Base-by-base conservation (phyloP, 2,888 invertebrate species). In the Cyrtodaria siliqua region DNA sequence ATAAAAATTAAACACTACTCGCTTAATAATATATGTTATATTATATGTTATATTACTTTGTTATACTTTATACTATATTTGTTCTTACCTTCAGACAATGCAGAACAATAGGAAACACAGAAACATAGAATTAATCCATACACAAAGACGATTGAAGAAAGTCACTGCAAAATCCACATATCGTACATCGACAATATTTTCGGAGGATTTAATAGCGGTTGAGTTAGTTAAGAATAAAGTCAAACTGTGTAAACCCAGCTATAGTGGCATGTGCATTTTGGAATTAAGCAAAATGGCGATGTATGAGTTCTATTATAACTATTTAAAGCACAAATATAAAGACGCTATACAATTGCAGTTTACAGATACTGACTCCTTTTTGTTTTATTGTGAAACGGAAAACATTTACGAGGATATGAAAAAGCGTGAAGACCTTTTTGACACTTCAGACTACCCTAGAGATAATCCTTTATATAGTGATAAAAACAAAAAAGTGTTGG, bases 281-380 rank as follows among this genome's bases (percentile, higher is more conserved):
- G 93, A 93, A 56, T 26, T 93, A 33, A 90, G 88, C 0, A 93
- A 93, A 86, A 74, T 2, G 74, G 88, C n/a, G 18, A 89, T 93
- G 83, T 93, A 92, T 73, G 86, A 90, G 38, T 92, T 92, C 27
- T 56, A 69, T 53, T 92, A 91, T 63, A 82, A 87, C 59, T 86
- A 85, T 49, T 73, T 92, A 50, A 88, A 85, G 69, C 42, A 29
- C 38, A 85, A 79, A 71, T 90, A 88, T 81, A 76, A 56, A 20
- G 3, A 59, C 2, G 64, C 24, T 1, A 55, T 59, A 20, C 52
- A 63, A 26, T 61, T 79, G 12, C 61, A 63, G 14, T 68, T 89
- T 49, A 77, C 74, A 2, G 81, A 81, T 38, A 81, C 57, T 14
- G 33, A 47, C 26, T 44, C 33, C 20, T 56, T 66, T 12, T 44